Evolutionary conservation across 1,140 invertebrate species (phyloP).

Genomic region (Drosophila sp.): DNA sequence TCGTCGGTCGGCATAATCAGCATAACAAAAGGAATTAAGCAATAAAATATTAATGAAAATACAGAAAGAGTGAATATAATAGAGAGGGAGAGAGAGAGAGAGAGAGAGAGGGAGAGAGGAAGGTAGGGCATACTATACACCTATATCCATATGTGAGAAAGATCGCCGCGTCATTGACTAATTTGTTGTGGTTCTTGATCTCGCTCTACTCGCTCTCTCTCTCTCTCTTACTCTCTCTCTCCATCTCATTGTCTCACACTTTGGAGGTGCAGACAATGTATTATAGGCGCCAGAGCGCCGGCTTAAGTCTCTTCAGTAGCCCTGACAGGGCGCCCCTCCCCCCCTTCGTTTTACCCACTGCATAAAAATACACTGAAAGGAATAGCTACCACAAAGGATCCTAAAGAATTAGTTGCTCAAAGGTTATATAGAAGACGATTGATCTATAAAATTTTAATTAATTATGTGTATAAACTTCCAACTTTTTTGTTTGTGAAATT

Average conservation of each 20-base stretch:
- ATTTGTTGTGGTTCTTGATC: constrained; percentile 74
- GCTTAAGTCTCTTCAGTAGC: constrained; percentile 51
- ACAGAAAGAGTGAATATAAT: constrained; percentile 39
- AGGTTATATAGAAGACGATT: too few relatives aligned
- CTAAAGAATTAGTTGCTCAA: too few relatives aligned
- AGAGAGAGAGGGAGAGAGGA: background rate
- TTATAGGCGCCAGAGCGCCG: constrained; percentile 9
- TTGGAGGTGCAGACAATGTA: constrained; percentile 8
- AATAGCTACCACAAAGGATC: background rate
- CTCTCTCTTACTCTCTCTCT: constrained; percentile 17
- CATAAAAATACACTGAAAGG: constrained; percentile 22
- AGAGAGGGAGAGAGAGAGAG: constrained; percentile 2
- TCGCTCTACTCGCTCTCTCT: constrained; percentile 5
- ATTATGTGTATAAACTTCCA: too few relatives aligned
- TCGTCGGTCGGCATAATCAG: constrained; percentile 76
- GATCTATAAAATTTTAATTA: too few relatives aligned
- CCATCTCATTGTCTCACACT: constrained; percentile 2
- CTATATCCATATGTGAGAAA: constrained; percentile 30
- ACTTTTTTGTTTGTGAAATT: too few relatives aligned
- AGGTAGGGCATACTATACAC: background rate
- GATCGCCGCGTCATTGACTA: constrained; percentile 81
- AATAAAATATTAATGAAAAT: constrained; percentile 82
- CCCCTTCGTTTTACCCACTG: background rate
- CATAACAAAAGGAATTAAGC: constrained; percentile 83
- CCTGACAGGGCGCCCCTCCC: constrained; percentile 43